Percentiles rank a stretch among this genome's conserved stretches.
These are phyloP conservation scores for Etia nguti DNA, from an alignment of 2,113 vertebrate genomes.

Conservation along the genomic window DNA sequence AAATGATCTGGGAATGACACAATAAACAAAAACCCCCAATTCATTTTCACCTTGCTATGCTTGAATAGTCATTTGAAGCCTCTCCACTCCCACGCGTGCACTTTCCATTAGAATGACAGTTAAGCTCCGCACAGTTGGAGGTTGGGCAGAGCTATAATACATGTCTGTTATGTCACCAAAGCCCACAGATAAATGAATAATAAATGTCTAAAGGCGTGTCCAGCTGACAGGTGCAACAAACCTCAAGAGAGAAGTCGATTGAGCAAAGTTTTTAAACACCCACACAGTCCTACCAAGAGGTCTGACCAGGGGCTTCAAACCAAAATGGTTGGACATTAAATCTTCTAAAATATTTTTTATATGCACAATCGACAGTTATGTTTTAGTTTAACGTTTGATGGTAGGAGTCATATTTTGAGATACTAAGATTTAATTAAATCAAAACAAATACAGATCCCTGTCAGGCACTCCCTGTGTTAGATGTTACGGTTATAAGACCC, in stretches of 20 bases:
- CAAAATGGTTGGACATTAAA: neutral
- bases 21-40: accelerated
- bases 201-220: neutral
- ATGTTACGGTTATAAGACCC: neutral
- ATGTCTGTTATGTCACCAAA: neutral
- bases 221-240: neutral
- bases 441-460: neutral
- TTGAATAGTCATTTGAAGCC: neutral
- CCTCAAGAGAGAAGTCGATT: neutral
- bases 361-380: neutral
- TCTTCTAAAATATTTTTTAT: neutral
- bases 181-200: neutral
- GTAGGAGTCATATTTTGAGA: neutral
- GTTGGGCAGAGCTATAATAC: neutral
- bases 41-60: neutral
- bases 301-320: neutral
- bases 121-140: neutral
- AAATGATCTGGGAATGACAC: neutral
- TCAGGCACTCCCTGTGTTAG: neutral
- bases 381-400: neutral
- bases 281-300: neutral
- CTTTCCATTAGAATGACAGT: neutral
- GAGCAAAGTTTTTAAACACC: neutral
- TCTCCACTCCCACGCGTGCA: neutral
- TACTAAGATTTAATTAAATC: neutral